phyloP scores from a whole-genome alignment of 2,888 invertebrate species.

The Lapara coniferarum region DNA sequence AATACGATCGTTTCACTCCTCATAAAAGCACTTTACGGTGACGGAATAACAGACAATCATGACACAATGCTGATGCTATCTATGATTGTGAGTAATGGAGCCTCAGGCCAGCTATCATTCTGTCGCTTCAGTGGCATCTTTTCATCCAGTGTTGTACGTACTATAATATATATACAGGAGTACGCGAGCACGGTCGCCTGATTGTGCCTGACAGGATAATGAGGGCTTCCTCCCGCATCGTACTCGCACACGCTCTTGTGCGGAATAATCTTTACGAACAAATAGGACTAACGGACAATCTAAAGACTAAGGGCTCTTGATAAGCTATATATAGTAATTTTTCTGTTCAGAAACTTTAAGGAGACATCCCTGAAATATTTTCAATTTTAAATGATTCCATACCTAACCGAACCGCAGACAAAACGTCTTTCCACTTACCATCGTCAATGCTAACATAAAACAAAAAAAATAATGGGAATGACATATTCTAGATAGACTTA shows the following conservation, averaged over 20 bases:
- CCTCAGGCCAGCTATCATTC: constrained; percentile 41
- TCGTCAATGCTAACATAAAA: too few species aligned
- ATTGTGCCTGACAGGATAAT: constrained; percentile 82
- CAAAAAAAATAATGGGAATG: too few species aligned
- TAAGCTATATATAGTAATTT: constrained; percentile 36
- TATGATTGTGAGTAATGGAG: constrained; percentile 39
- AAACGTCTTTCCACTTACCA: too few species aligned
- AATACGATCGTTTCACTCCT: not conserved
- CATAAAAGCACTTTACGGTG: constrained; percentile 29
- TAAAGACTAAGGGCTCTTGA: constrained; percentile 61
- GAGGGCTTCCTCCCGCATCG: constrained; percentile 79
- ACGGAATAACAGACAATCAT: constrained; percentile 35
- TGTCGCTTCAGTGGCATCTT: constrained; percentile 51
- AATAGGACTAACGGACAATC: constrained; percentile 31
- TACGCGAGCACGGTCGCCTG: constrained; percentile 57
- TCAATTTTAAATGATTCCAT: not conserved
- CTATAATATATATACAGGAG: constrained; percentile 43
- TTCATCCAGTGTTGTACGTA: constrained; percentile 42
- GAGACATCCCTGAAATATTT: not conserved
- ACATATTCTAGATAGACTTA: too few species aligned
- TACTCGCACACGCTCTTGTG: constrained; percentile 63
- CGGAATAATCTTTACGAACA: constrained; percentile 62
- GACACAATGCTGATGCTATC: constrained; percentile 33
- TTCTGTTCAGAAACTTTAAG: constrained; percentile 12
- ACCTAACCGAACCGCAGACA: too few species aligned